Evolutionary conservation across 2,113 vertebrate species (phyloP), one percentile per base, ranked within the genome.

Genomic region (Catharus minimus): DNA sequence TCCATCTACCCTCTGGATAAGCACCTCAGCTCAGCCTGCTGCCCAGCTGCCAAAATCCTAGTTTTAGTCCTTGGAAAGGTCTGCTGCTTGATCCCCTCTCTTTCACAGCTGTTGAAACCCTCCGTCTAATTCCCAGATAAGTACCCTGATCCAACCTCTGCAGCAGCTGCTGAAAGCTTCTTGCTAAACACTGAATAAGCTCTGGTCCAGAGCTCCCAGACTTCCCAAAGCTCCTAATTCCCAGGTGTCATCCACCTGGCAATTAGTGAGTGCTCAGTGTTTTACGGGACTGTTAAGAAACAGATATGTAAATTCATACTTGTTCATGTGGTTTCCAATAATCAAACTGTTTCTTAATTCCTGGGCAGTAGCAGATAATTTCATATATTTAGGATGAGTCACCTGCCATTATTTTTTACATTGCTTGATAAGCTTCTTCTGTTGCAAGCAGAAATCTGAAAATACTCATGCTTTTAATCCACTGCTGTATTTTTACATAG

Each of bases 81-180:
- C 86, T 72, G 50, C 72, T 56, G 23, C 83, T 94, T 94, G 89
- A 95, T 95, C 79, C 82, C 55, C 39, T 81, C 55, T 91, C 73
- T 89, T 93, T 86, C 89, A 94, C 93, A 96, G 92, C 91, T 95
- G 92, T 95, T 92, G 95, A 95, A 95, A 91, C 82, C 75, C 74
- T 82, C 88, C 0, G 4, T 61, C 67, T 92, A 96, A 88, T 96
- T 96, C 95, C 83, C 76, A 91, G 78, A 92, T 94, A 95, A 95
- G 90, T 86, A 95, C 83, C 41, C 68, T 75, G 86, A 91, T 50
- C 74, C 92, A 88, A 79, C 91, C 81, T 91, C 81, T 89, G 65
- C 75, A 89, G 83, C 92, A 94, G 92, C 93, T 94, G 92, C 86
- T 93, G 88, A 88, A 92, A 89, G 56, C 52, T 75, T 82, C 91